A percentile compares a stretch with the other conserved stretches of the same genome.
phyloP scores from a whole-genome alignment of 2,797 vertebrate genomes.

The Margarornis squamiger region DNA sequence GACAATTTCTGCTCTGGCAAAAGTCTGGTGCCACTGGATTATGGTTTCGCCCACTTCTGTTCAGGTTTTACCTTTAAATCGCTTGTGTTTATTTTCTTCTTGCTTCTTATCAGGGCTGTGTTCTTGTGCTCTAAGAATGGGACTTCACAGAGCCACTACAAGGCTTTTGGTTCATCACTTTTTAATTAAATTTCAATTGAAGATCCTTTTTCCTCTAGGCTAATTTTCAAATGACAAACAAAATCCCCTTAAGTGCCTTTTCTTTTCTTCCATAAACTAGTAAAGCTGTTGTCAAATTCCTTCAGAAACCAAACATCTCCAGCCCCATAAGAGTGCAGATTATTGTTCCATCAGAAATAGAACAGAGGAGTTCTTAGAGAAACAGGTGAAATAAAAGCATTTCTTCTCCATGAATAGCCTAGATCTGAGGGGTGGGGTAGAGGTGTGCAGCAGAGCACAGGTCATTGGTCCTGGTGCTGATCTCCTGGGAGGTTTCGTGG shows the following conservation, averaged over 20 bases:
- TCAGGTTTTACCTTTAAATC: constrained; percentile 7
- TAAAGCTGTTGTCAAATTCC: constrained; percentile 34
- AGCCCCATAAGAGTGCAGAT: not conserved
- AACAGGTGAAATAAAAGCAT: not conserved
- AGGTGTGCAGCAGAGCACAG: not conserved
- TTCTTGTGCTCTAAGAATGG: constrained; percentile 7
- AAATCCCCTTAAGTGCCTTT: constrained; percentile 57
- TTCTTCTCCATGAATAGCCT: not conserved
- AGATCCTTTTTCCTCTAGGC: constrained; percentile 37
- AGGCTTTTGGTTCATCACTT: constrained; percentile 43
- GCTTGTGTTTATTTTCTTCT: constrained; percentile 29
- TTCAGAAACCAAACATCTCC: not conserved
- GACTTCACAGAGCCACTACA: not conserved
- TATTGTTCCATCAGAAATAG: not conserved
- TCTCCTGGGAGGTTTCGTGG: not conserved
- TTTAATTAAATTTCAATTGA: constrained; percentile 67
- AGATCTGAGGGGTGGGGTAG: not conserved
- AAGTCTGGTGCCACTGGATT: not conserved
- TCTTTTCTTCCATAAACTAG: constrained; percentile 19
- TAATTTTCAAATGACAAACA: constrained; percentile 63
- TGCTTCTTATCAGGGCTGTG: not conserved
- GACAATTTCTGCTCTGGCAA: not conserved
- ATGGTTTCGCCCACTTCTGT: not conserved
- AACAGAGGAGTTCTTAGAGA: not conserved
- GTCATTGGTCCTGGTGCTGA: not conserved